These are phyloP conservation scores for Bombus cullumanus DNA, from an alignment of 1,140 invertebrate species.

Conservation along the genomic window DNA sequence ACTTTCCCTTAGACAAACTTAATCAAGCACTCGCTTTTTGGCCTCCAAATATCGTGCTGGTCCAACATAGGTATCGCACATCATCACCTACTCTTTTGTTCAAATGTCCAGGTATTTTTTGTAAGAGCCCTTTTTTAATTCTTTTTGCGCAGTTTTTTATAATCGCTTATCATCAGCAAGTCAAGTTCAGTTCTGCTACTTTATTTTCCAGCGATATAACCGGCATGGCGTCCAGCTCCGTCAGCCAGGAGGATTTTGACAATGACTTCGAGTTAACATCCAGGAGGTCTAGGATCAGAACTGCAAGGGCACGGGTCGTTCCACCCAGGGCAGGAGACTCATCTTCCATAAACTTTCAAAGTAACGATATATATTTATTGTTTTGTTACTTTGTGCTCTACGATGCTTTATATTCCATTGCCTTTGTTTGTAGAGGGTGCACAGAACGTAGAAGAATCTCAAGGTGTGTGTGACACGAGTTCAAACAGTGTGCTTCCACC, in stretches of 20 bases:
- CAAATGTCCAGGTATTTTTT: constrained; percentile 78
- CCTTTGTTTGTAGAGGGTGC: constrained; percentile 66
- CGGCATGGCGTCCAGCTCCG: constrained; percentile 86
- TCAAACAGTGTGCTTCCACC: constrained; percentile 67
- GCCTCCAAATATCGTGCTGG: constrained; percentile 60
- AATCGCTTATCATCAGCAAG: neutral
- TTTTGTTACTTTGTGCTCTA: neutral
- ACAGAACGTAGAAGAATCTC: constrained; percentile 70
- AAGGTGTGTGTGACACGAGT: constrained; percentile 70
- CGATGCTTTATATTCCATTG: constrained; percentile 6
- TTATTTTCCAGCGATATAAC: constrained; percentile 68
- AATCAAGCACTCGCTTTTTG: constrained; percentile 61
- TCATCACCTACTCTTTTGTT: constrained; percentile 71
- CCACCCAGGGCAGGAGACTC: constrained; percentile 78
- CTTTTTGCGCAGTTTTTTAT: constrained; percentile 20
- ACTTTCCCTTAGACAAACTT: constrained; percentile 56
- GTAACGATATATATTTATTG: constrained; percentile 22
- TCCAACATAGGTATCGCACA: constrained; percentile 62
- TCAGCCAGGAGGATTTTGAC: constrained; percentile 87
- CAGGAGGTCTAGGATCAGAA: constrained; percentile 84
- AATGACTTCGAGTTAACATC: constrained; percentile 84
- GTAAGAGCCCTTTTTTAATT: constrained; percentile 68
- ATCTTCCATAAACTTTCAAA: constrained; percentile 74
- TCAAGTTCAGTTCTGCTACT: neutral
- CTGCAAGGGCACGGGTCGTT: constrained; percentile 82